Evolutionary conservation across 2,797 vertebrate species (phyloP), one percentile per base, ranked within the genome.

Genomic region (Esox masquinongy): DNA sequence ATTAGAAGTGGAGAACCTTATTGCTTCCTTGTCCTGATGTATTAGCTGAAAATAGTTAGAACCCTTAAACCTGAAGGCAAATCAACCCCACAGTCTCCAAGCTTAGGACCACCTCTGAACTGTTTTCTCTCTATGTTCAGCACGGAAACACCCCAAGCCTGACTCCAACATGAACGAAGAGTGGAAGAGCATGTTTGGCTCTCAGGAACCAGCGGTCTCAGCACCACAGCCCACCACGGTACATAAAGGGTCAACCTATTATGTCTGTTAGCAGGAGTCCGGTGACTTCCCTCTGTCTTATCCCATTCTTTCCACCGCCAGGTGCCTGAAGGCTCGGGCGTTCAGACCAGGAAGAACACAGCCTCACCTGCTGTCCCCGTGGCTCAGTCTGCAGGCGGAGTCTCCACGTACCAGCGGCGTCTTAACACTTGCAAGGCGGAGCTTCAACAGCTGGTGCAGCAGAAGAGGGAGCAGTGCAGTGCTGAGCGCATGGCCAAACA

Each of bases 111-210:
- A 19, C 53, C n/a, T 43, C 5, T 43, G 39, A 43, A 9, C 39
- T 61, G 56, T 64, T 29, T 31, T 34, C 63, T 6, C 16, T n/a
- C 26, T 56, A 5, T 22, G 56, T 50, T 29, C 77, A 99, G 98
- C 96, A 50, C 95, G 96, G 90, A 99, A 98, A 81, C 97, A 98
- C 9, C 92, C 96, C 6, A 99, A 99, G 86, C 97, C 97, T 91
- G 98, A 99, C 88, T 95, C 96, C 14, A 95, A 95, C 83, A 95
- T 99, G 87, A 99, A 98, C 78, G 97, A 99, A 89, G 98, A 99
- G 90, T 99, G 97, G 98, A 99, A 97, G 90, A 99, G 97, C 91
- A 99, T 99, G 97, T 99, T 99, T 77, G 97, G 98, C 17, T 98
- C 97, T 3, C 92, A 99, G 93, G 98, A 99, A 74, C 95, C 97